Evolutionary conservation across 2,113 vertebrate species (phyloP).

Genomic region (Brachyhypopomus gauderio): DNA sequence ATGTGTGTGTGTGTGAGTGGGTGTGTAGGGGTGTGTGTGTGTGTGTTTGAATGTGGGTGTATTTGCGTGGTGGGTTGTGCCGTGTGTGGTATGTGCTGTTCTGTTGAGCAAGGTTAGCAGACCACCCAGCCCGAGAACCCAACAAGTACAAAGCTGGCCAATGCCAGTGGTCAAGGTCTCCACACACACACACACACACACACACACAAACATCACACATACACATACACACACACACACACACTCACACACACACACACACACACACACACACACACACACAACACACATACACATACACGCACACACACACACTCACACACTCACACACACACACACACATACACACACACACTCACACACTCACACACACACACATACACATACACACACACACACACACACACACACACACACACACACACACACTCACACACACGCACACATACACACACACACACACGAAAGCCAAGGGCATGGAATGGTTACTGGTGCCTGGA

Average conservation of each 20-base stretch:
- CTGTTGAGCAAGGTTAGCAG: conserved; percentile 57
- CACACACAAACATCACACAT: conserved; percentile 48
- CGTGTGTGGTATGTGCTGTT: conserved; percentile 48
- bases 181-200: conserved; percentile 47
- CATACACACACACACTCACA: conserved; percentile 45
- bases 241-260: conserved; percentile 46
- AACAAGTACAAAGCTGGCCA: conserved; percentile 58
- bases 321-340: conserved; percentile 46
- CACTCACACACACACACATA: conserved; percentile 45
- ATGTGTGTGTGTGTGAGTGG: conserved; percentile 17
- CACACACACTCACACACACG: too few species aligned
- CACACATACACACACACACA: too few species aligned
- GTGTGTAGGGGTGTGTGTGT: conserved; percentile 26
- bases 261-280: conserved; percentile 47
- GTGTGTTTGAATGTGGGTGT: neutral
- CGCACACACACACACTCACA: conserved; percentile 43
- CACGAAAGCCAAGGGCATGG: conserved; percentile 61
- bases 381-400: conserved; percentile 53
- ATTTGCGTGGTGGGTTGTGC: conserved; percentile 2
- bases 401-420: conserved; percentile 46
- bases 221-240: conserved; percentile 43
- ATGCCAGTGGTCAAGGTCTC: conserved; percentile 71
- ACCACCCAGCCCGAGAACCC: conserved; percentile 71
- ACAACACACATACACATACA: too few species aligned
- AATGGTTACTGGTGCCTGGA: conserved; percentile 62